These are phyloP conservation scores for Hirtodrosophila alboralis DNA, from an alignment of 2,888 invertebrate species.

Conservation along the genomic window DNA sequence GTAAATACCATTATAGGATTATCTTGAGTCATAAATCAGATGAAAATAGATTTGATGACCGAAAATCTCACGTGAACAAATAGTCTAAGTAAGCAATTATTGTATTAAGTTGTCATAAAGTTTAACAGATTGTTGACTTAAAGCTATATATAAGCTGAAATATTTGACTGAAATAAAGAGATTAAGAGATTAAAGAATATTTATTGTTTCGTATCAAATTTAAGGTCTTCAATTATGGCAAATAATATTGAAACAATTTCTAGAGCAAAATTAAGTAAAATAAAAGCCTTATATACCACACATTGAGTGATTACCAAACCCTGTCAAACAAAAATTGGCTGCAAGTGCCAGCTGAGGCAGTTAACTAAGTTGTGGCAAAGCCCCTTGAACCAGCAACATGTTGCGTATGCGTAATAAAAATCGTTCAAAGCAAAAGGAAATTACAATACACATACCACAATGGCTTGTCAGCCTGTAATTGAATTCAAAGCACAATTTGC, in stretches of 20 bases:
- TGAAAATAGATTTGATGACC: background rate
- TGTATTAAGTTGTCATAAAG: too few species aligned
- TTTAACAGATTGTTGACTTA: too few species aligned
- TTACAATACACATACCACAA: slow-evolving; percentile 36
- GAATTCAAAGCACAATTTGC: slow-evolving; percentile 30
- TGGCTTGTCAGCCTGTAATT: slow-evolving; percentile 29
- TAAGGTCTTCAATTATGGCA: too few species aligned
- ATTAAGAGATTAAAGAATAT: too few species aligned
- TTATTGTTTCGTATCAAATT: too few species aligned
- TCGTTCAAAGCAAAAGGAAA: slow-evolving; percentile 27
- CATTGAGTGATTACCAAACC: slow-evolving; percentile 4
- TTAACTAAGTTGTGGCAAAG: slow-evolving; percentile 54
- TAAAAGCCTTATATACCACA: background rate
- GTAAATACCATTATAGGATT: slow-evolving; percentile 5
- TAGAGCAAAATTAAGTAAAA: too few species aligned
- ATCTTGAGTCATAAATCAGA: slow-evolving; percentile 29
- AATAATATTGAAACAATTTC: background rate
- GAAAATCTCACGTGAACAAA: background rate
- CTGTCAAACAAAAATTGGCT: slow-evolving; percentile 1
- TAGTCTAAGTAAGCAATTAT: too few species aligned
- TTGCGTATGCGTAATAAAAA: slow-evolving; percentile 60
- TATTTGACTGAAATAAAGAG: too few species aligned
- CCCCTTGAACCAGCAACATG: slow-evolving; percentile 25
- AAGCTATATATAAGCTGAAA: too few species aligned
- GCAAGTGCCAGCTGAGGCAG: slow-evolving; percentile 14